Conservation (phyloP, 2,797 vertebrate species). For the Babyrousa celebensis region DNA sequence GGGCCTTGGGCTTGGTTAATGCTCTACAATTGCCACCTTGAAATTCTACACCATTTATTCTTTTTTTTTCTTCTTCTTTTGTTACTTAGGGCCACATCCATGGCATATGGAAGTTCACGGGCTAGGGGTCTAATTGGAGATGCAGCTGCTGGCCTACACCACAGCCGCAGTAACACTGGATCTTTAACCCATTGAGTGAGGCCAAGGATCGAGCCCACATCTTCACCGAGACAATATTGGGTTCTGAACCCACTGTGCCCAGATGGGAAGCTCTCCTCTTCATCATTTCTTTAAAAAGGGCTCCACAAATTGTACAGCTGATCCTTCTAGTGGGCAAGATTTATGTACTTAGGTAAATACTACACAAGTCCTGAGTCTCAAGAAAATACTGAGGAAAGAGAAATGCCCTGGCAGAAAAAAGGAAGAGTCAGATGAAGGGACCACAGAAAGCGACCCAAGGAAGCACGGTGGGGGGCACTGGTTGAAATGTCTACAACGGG, state of each 20-base stretch:
- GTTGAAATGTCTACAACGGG: not conserved
- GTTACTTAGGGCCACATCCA: no score
- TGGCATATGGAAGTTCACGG: no score
- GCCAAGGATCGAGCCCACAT: no score
- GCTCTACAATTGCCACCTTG: not conserved
- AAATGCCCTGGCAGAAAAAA: not conserved
- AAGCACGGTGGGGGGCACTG: not conserved
- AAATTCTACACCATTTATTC: not conserved
- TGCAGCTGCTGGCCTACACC: no score
- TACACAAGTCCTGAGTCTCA: not conserved
- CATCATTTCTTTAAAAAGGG: no score
- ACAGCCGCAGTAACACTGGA: no score
- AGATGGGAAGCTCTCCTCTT: no score
- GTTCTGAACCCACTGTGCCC: no score
- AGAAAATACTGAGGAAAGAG: not conserved
- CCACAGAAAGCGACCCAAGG: no score
- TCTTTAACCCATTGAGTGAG: no score
- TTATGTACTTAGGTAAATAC: not conserved
- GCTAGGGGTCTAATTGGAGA: no score
- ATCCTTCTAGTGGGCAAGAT: not conserved
- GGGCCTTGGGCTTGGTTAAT: not conserved
- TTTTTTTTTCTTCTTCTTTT: not conserved
- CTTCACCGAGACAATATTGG: no score
- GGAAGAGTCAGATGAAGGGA: not conserved
- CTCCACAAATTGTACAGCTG: not conserved